Evolutionary conservation across 2,888 invertebrate genomes (phyloP).

Genomic region (Homarus gammarus): DNA sequence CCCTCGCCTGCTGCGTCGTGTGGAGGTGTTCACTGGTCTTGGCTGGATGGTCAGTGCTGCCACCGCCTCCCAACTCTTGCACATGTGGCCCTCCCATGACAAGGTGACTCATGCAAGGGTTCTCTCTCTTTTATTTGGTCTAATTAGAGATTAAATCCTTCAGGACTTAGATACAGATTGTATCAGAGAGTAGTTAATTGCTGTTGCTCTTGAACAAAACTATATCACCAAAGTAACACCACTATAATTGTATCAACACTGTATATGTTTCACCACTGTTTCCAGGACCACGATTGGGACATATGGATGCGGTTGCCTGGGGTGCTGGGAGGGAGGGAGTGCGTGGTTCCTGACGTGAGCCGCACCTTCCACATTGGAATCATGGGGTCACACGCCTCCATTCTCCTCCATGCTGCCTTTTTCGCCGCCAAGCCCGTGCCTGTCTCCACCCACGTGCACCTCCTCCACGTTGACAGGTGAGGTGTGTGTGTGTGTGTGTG

Average conservation of each 20-base stretch:
- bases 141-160: too few relatives aligned
- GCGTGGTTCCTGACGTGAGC: constrained; percentile 53
- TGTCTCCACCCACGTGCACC: not conserved
- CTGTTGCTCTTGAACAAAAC: not conserved
- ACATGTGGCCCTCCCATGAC: constrained; percentile 13
- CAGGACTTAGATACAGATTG: not conserved
- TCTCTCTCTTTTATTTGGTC: not conserved
- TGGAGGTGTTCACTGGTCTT: constrained; percentile 76
- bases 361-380: constrained; percentile 61
- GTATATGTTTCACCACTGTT: not conserved
- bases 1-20: constrained; percentile 49
- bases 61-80: constrained; percentile 23
- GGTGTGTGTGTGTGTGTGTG: not conserved
- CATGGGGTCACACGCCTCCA: constrained; percentile 41
- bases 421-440: constrained; percentile 53
- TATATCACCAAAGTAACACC: not conserved
- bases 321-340: constrained; percentile 51
- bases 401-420: constrained; percentile 48
- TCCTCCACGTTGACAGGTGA: constrained; percentile 35
- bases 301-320: constrained; percentile 40
- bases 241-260: not conserved
- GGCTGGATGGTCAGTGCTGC: constrained; percentile 50
- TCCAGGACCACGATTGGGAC: constrained; percentile 63
- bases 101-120: not conserved
- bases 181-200: not conserved